Evolutionary conservation across 2,113 vertebrate genomes (phyloP).

Genomic region (Maccullochella peelii): DNA sequence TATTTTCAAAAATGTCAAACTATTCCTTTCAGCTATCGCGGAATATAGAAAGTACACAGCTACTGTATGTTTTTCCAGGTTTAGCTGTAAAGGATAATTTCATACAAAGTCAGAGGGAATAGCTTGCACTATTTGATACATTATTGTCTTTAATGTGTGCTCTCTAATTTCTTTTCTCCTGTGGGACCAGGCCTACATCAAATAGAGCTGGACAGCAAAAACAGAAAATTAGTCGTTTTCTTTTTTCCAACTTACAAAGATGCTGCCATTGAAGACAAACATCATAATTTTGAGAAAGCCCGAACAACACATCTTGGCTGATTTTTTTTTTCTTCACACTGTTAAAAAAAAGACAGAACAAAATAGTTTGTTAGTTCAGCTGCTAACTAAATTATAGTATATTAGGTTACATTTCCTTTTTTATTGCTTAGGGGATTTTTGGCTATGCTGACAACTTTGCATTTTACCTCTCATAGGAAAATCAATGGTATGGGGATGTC

Average conservation of each 20-base stretch:
- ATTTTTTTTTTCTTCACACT: conserved; percentile 42
- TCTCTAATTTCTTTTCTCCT: not conserved
- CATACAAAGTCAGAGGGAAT: not conserved
- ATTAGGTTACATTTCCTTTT: not conserved
- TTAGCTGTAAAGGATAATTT: not conserved
- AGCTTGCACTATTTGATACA: not conserved
- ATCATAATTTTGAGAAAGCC: conserved; percentile 86
- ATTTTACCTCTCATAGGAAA: not conserved
- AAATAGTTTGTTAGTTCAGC: not conserved
- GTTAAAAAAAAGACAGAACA: not conserved
- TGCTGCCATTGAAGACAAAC: conserved; percentile 86
- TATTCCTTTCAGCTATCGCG: not conserved
- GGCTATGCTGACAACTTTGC: not conserved
- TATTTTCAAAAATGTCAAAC: not conserved
- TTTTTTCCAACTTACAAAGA: conserved; percentile 85
- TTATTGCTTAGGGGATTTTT: not conserved
- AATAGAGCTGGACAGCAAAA: not conserved
- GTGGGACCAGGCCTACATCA: not conserved
- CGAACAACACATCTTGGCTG: conserved; percentile 83
- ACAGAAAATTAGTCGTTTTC: not conserved
- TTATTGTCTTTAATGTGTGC: not conserved
- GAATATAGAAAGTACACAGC: not conserved
- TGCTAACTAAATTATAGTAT: not conserved
- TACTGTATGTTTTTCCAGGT: not conserved
- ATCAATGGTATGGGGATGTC: not conserved